phyloP scores from a whole-genome alignment of 2,888 invertebrate species.

The Gastracanthus pulcherrimus region DNA sequence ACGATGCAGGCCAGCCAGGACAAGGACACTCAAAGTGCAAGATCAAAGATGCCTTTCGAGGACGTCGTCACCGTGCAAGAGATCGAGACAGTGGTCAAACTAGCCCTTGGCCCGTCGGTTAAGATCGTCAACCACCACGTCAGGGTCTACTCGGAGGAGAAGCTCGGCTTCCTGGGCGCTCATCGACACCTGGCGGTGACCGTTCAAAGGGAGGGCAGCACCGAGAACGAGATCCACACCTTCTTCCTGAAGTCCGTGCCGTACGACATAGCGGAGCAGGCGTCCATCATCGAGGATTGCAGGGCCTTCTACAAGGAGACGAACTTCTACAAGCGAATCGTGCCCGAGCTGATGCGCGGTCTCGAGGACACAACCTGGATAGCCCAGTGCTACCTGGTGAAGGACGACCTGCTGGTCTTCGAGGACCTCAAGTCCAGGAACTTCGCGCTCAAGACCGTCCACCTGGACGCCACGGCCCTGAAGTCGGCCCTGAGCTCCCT shows the following conservation, averaged over 20 bases:
- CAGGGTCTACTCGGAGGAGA: conserved; percentile 65
- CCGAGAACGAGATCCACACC: background rate
- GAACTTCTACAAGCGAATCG: conserved; percentile 15
- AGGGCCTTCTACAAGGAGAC: conserved; percentile 28
- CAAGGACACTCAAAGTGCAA: background rate
- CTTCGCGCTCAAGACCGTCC: conserved; percentile 64
- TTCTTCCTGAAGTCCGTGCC: conserved; percentile 37
- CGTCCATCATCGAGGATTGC: background rate
- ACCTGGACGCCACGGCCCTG: conserved; percentile 39
- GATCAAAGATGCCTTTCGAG: too few species aligned
- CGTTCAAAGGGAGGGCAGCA: background rate
- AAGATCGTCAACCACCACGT: conserved; percentile 62
- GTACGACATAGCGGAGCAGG: conserved; percentile 3
- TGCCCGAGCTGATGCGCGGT: background rate
- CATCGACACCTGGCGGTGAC: conserved; percentile 62
- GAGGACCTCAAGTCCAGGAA: conserved; percentile 74
- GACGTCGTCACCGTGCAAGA: conserved; percentile 56
- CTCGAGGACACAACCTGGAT: conserved; percentile 62
- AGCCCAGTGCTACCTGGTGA: conserved; percentile 70
- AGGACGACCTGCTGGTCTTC: conserved; percentile 72
- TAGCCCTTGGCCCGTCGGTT: conserved; percentile 42
- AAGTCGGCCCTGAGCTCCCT: conserved; percentile 61
- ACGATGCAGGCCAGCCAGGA: background rate
- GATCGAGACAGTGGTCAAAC: conserved; percentile 57
- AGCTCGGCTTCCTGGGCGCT: conserved; percentile 69